Evolutionary conservation across 2,888 invertebrate species (phyloP).

Genomic region (Limnephilus marmoratus): DNA sequence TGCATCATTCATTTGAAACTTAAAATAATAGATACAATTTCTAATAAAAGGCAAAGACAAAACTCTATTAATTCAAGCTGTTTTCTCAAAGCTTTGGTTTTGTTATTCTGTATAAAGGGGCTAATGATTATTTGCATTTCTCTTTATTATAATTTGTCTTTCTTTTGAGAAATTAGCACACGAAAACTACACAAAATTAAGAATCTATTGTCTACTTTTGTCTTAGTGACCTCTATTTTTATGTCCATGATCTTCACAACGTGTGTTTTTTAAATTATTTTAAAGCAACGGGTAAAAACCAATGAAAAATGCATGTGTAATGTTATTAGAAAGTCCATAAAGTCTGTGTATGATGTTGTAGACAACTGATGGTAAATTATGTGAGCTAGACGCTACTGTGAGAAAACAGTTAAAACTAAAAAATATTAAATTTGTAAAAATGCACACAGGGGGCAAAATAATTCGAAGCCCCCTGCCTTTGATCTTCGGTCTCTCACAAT

Average conservation of each 20-base stretch:
- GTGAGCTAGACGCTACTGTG: not conserved
- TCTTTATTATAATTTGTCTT: not conserved
- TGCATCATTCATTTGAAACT: not conserved
- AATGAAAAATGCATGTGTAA: not conserved
- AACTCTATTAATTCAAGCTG: not conserved
- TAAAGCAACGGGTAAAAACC: not conserved
- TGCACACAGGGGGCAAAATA: constrained; percentile 3
- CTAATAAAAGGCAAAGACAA: not conserved
- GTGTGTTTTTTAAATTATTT: not conserved
- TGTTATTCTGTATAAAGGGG: not conserved
- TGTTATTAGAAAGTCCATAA: not conserved
- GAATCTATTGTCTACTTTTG: not conserved
- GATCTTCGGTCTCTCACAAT: constrained; percentile 3
- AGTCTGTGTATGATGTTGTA: not conserved
- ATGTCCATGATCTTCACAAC: not conserved
- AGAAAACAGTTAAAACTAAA: not conserved
- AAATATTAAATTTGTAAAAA: not conserved
- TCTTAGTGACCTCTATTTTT: not conserved
- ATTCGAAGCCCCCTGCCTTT: constrained; percentile 20
- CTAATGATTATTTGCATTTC: not conserved
- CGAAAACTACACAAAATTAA: not conserved
- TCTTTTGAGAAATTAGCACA: not conserved
- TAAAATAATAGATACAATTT: not conserved
- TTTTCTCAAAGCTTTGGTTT: not conserved
- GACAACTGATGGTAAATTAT: not conserved